Conservation (phyloP, 2,888 invertebrate genomes). For the Synergus itoensis region DNA sequence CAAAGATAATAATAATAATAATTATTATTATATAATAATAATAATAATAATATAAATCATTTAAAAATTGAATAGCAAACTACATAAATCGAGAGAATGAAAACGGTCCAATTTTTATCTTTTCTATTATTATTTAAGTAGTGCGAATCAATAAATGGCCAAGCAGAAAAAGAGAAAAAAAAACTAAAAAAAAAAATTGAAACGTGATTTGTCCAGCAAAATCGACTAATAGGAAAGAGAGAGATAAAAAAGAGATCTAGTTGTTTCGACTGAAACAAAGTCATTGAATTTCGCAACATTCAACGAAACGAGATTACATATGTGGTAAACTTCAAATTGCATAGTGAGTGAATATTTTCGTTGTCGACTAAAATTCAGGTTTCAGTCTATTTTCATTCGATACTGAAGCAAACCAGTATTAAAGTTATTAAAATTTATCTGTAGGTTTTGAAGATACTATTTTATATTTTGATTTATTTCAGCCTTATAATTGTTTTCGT, state of each 20-base stretch:
- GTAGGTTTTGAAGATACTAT: too few relatives aligned
- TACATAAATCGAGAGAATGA: too few relatives aligned
- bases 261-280: conserved; percentile 28
- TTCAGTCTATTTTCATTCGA: too few relatives aligned
- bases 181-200: not conserved
- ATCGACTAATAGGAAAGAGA: not conserved
- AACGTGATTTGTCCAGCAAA: not conserved
- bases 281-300: conserved; percentile 15
- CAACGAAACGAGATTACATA: conserved; percentile 12
- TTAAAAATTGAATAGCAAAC: too few relatives aligned
- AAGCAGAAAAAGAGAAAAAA: not conserved
- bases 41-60: too few relatives aligned
- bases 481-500: not conserved
- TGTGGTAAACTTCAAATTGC: not conserved
- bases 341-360: conserved; percentile 2
- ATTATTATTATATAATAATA: too few relatives aligned
- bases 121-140: not conserved
- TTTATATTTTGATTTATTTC: too few relatives aligned
- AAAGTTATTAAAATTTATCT: too few relatives aligned
- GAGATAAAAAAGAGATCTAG: not conserved
- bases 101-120: too few relatives aligned
- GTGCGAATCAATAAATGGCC: not conserved
- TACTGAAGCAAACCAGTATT: too few relatives aligned
- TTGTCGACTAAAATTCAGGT: not conserved
- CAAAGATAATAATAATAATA: too few relatives aligned